These are phyloP conservation scores for Dugesia japonica DNA, from an alignment of 2,888 invertebrate genomes.

Conservation along the genomic window DNA sequence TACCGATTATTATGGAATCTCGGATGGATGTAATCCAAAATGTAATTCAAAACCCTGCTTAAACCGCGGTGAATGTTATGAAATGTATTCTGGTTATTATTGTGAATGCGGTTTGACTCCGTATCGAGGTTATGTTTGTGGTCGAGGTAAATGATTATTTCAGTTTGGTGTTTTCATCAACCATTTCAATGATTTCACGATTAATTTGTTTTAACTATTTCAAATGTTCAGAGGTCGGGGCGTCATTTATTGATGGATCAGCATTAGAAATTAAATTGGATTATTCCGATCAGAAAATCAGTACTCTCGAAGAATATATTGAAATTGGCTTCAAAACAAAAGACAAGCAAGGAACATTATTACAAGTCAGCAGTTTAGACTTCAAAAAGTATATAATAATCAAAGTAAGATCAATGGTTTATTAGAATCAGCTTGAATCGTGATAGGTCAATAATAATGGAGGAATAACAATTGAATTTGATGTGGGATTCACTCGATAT, in stretches of 20 bases:
- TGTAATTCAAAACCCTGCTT: constrained; percentile 78
- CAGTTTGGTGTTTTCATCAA: too few relatives aligned
- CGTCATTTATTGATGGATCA: constrained; percentile 62
- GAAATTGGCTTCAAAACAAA: constrained; percentile 85
- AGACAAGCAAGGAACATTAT: constrained; percentile 76
- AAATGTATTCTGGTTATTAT: constrained; percentile 72
- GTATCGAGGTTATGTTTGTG: constrained; percentile 85
- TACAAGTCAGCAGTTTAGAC: constrained; percentile 52
- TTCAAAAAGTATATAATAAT: constrained; percentile 33
- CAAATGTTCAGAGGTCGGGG: constrained; percentile 95
- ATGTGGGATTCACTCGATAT: constrained; percentile 32
- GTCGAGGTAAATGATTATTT: constrained; percentile 41
- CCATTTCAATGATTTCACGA: too few relatives aligned
- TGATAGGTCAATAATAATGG: constrained; percentile 32
- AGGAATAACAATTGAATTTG: constrained; percentile 34
- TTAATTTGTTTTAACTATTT: too few relatives aligned
- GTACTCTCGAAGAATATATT: constrained; percentile 45
- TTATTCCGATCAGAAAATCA: constrained; percentile 68
- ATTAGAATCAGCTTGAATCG: neutral
- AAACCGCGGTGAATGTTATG: constrained; percentile 83
- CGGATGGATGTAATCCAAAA: constrained; percentile 67
- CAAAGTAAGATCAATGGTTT: constrained; percentile 1
- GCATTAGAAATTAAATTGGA: constrained; percentile 71
- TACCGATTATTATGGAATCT: constrained; percentile 49
- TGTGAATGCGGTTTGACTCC: constrained; percentile 95